Base-by-base conservation (phyloP, 2,113 vertebrate species). In the Cyphomyrus plagiostoma region DNA sequence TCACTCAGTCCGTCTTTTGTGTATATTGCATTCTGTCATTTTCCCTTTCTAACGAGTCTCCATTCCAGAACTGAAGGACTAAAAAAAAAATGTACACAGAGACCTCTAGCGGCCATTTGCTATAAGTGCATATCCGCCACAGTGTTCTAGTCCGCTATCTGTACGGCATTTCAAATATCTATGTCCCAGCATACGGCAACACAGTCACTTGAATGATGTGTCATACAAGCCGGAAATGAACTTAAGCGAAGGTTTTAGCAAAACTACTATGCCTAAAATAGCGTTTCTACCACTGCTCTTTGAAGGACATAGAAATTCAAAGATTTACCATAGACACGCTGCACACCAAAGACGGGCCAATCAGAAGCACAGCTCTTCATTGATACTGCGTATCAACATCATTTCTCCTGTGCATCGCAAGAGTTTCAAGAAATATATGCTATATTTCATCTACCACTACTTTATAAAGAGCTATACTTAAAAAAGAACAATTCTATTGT, bases 91-190 rank as follows among this genome's bases (percentile, higher is more conserved):
- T 4, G 17, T 58, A 87, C 46, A 87, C 66, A 70, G 50, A 30
- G 15, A 89, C 86, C 30, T 90, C 89, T 88, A 90, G 42, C 8
- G 52, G 66, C 74, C 39, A 80, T 88, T 90, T 50, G 80, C 21
- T 88, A 62, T 84, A 90, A 90, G 89, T 91, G 88, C 87, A 91
- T 58, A 87, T 56, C 89, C 87, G 42, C 26, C 74, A 82, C 74
- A 52, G 53, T 53, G 53, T 62, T 89, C 17, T 15, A 83, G 48
- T 86, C 88, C 21, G 80, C 15, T 39, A 58, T 35, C 26, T 45
- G 42, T 83, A 49, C 23, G n/a, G 45, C n/a, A 35, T 46, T 82
- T 39, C 19, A 84, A 84, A 84, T 84, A 23, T 45, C 82, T n/a
- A 84, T 48, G 45, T 84, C 45, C 82, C 82, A 84, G 42, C 82